phyloP scores from a whole-genome alignment of 2,113 vertebrate species.

The Mirza zaza region DNA sequence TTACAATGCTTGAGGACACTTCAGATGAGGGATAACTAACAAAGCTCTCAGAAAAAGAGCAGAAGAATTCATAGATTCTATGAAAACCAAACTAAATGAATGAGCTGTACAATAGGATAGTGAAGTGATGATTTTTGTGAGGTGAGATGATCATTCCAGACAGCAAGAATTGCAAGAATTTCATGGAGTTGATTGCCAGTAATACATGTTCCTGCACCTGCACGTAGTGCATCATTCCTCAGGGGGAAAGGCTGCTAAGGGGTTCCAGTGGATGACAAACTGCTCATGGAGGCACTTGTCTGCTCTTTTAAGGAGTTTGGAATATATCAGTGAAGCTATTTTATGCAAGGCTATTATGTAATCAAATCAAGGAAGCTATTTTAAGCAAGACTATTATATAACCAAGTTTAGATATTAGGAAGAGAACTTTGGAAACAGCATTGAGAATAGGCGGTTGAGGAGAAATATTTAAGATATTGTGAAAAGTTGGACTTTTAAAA shows the following conservation, averaged over 20 bases:
- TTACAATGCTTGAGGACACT: not conserved
- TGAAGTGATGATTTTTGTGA: not conserved
- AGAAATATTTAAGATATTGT: not conserved
- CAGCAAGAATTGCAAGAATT: not conserved
- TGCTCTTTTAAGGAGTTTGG: not conserved
- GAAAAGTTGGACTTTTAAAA: not conserved
- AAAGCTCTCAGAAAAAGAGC: not conserved
- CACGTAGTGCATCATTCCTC: fast-evolving
- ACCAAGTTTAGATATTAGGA: not conserved
- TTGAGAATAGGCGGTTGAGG: not conserved
- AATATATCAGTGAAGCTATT: not conserved
- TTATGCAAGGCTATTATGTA: not conserved
- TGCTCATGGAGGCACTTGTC: not conserved
- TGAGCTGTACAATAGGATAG: not conserved
- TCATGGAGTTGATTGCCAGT: not conserved
- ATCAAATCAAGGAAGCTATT: not conserved
- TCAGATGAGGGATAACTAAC: not conserved
- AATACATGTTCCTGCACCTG: not conserved
- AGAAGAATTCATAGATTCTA: not conserved
- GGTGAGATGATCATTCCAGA: not conserved
- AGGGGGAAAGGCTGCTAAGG: not conserved
- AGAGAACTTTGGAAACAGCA: not conserved
- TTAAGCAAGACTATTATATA: not conserved
- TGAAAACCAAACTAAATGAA: not conserved
- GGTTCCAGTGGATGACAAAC: not conserved